These are phyloP conservation scores for Chirona hameri DNA, from an alignment of 2,888 invertebrate species.

Conservation along the genomic window DNA sequence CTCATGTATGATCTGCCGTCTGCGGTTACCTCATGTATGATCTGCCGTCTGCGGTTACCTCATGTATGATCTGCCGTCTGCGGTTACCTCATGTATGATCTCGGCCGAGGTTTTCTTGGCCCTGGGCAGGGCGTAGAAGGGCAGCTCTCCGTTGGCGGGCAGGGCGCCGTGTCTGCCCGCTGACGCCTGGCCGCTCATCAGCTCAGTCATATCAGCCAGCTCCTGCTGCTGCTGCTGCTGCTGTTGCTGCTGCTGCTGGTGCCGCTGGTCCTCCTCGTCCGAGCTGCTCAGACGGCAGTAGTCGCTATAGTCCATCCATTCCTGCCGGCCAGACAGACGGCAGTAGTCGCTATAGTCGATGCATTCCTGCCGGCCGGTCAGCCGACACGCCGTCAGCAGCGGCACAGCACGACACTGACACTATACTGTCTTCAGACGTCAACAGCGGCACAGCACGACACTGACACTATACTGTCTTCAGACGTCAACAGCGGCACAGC, in stretches of 20 bases:
- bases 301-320: slow-evolving; percentile 2
- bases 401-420: no score
- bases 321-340: neutral
- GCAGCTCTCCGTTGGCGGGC: slow-evolving; percentile 28
- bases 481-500: no score
- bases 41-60: no score
- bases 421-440: no score
- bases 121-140: slow-evolving; percentile 46
- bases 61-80: no score
- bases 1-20: no score
- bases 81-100: slow-evolving; percentile 56
- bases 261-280: neutral
- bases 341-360: neutral
- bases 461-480: no score
- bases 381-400: no score
- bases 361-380: neutral
- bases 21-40: no score
- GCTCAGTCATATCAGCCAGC: neutral
- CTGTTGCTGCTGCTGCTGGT: no score
- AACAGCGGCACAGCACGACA: no score
- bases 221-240: no score
- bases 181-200: neutral
- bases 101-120: slow-evolving; percentile 70
- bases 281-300: neutral
- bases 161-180: neutral